phyloP scores from a whole-genome alignment of 2,888 invertebrate genomes.

The Dioctria rufipes region DNA sequence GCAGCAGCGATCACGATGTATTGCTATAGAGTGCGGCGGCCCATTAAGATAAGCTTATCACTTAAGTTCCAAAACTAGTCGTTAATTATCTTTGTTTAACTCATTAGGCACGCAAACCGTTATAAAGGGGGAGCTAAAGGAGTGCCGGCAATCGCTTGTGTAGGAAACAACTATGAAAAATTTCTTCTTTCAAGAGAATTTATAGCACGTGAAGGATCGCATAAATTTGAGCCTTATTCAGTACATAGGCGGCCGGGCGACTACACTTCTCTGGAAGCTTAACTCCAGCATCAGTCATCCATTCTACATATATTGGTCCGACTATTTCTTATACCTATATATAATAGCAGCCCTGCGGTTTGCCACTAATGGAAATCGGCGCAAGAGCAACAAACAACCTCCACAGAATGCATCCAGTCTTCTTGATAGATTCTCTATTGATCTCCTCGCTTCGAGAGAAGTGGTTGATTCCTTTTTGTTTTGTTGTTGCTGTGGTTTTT shows the following conservation, averaged over 20 bases:
- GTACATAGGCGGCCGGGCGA: neutral
- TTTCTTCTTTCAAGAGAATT: neutral
- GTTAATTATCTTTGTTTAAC: no score
- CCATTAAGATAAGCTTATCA: no score
- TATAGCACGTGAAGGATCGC: conserved; percentile 2
- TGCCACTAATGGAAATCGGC: neutral
- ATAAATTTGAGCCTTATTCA: neutral
- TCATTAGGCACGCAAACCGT: no score
- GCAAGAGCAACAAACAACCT: neutral
- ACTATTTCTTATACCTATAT: neutral
- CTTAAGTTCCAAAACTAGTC: no score
- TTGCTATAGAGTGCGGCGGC: no score
- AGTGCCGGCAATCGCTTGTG: neutral
- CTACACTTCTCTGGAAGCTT: neutral
- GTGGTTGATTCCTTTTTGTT: conserved; percentile 19
- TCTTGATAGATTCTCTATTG: conserved; percentile 1
- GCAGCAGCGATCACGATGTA: no score
- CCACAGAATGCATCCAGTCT: neutral
- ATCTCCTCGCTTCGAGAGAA: neutral
- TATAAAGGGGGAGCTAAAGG: neutral
- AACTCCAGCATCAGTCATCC: neutral
- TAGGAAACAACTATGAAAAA: neutral
- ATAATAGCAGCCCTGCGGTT: no score
- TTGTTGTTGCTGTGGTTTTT: no score
- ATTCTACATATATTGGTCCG: neutral